Conservation (phyloP, 2,888 invertebrate species). For the Caenorhabditis angaria region DNA sequence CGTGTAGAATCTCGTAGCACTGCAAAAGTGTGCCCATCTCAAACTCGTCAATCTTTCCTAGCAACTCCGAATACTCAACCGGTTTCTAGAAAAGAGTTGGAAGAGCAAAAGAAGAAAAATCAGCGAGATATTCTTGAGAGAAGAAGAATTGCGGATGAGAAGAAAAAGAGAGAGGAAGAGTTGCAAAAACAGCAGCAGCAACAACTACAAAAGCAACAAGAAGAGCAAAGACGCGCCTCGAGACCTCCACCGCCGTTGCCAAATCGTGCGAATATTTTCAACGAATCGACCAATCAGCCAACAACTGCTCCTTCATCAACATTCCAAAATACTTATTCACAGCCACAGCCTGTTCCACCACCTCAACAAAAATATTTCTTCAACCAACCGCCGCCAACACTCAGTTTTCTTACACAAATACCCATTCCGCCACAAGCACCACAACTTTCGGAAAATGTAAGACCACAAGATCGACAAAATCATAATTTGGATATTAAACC, state of each 20-base stretch:
- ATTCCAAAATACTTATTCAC: too few relatives aligned
- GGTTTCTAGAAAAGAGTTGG: too few relatives aligned
- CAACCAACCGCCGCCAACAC: not conserved
- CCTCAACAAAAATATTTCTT: not conserved
- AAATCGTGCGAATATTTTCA: not conserved
- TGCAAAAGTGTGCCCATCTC: not conserved
- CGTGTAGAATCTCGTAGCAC: not conserved
- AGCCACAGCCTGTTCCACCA: not conserved
- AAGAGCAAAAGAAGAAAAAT: too few relatives aligned
- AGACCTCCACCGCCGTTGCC: not conserved
- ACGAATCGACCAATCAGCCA: not conserved
- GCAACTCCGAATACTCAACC: too few relatives aligned
- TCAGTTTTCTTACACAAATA: not conserved
- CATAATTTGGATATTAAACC: not conserved
- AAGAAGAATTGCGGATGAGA: too few relatives aligned
- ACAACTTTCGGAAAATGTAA: not conserved
- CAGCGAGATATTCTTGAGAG: too few relatives aligned
- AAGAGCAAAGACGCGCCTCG: too few relatives aligned
- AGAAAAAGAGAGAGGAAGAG: too few relatives aligned
- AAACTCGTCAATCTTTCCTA: too few relatives aligned
- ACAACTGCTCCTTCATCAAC: not conserved
- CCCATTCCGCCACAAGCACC: slow-evolving; percentile 8
- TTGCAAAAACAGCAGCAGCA: too few relatives aligned
- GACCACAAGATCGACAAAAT: not conserved
- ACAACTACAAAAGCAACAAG: too few relatives aligned